phyloP scores from a whole-genome alignment of 2,888 invertebrate species.

The Nebria salina region DNA sequence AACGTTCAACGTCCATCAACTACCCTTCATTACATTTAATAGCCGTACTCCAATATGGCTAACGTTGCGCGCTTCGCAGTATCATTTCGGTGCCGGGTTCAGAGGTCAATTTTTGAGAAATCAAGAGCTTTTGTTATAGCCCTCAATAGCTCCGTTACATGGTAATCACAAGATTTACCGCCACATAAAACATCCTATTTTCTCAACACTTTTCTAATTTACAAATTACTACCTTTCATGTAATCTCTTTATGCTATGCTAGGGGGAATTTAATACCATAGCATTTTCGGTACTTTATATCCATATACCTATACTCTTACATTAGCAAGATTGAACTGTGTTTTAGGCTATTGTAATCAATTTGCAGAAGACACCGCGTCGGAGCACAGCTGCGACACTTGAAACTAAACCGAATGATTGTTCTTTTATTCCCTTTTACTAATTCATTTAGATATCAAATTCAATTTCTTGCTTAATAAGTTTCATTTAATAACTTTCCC shows the following conservation, averaged over 20 bases:
- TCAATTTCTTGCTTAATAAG: not conserved
- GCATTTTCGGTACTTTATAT: not conserved
- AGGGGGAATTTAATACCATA: not conserved
- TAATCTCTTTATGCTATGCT: constrained; percentile 2
- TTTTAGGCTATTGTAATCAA: not conserved
- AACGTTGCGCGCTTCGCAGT: constrained; percentile 3
- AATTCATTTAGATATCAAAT: not conserved
- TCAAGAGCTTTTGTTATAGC: constrained; percentile 17
- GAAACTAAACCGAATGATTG: not conserved
- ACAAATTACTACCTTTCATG: constrained; percentile 8
- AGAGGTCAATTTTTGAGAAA: constrained; percentile 11
- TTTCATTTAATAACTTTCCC: not conserved
- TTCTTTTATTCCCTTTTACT: not conserved
- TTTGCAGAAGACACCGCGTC: not conserved
- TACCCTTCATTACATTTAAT: constrained; percentile 13
- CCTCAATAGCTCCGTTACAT: constrained; percentile 13
- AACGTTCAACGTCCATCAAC: constrained; percentile 14
- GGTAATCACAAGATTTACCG: constrained; percentile 9
- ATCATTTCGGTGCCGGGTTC: constrained; percentile 6
- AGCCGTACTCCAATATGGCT: constrained; percentile 8
- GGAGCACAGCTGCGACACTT: not conserved
- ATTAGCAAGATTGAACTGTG: constrained; percentile 1
- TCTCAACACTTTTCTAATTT: constrained; percentile 18
- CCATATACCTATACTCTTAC: not conserved
- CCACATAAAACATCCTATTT: constrained; percentile 6